Percentiles rank a stretch among this genome's conserved stretches.
phyloP scores from a whole-genome alignment of 2,797 vertebrate genomes.

The Lutjanus campechanus region DNA sequence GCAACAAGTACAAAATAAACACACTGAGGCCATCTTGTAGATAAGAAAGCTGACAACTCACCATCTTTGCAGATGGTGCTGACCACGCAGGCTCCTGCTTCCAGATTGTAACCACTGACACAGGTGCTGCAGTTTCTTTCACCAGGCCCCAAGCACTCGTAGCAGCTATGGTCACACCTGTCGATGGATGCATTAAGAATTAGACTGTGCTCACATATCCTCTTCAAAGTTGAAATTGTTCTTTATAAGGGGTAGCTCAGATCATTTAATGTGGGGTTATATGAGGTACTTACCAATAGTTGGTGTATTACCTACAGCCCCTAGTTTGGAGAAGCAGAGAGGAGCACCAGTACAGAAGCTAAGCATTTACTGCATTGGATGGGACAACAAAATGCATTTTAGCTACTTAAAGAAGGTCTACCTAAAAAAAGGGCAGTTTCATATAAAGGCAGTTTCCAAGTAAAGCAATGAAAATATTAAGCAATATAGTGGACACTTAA shows the following conservation, averaged over 20 bases:
- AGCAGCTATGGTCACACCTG: conserved; percentile 96
- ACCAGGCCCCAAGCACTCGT: conserved; percentile 93
- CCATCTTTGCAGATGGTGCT: conserved; percentile 99
- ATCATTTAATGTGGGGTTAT: too few species aligned
- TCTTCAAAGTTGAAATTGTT: not conserved
- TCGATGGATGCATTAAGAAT: conserved; percentile 24
- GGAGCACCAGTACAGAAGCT: too few species aligned
- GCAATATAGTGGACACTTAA: too few species aligned
- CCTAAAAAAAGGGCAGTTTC: too few species aligned
- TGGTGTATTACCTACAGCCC: too few species aligned
- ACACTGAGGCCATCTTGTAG: conserved; percentile 6
- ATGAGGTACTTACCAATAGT: too few species aligned
- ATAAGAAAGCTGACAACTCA: conserved; percentile 85
- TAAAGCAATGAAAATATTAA: too few species aligned
- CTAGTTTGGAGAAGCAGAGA: too few species aligned
- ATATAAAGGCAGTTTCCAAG: too few species aligned
- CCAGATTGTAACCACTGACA: conserved; percentile 93
- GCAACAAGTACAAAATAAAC: conserved; percentile 26
- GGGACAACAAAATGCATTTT: too few species aligned
- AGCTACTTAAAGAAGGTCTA: too few species aligned
- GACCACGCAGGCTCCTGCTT: conserved; percentile 92
- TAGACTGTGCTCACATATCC: conserved; percentile 25
- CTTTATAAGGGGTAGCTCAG: not conserved
- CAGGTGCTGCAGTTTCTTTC: conserved; percentile 97
- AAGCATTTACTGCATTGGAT: too few species aligned